Evolutionary conservation across 1,140 invertebrate genomes (phyloP), one percentile per base, ranked within the genome.

Genomic region (Melipona quadrifasciata): DNA sequence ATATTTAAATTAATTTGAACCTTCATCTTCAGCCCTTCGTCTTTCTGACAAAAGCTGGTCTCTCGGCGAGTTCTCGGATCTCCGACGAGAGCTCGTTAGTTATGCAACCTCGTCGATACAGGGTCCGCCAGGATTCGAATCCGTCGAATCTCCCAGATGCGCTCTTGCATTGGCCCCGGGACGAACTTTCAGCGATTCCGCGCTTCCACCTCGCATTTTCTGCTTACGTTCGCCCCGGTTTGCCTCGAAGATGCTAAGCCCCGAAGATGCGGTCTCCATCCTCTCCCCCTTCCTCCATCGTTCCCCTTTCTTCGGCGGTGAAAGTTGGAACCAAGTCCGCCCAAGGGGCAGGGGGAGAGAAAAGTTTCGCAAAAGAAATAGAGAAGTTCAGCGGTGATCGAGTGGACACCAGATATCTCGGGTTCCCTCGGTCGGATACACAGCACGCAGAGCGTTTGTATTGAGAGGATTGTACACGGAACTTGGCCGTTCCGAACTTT

Each of bases 201-300:
- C 76, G 75, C 65, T 89, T 85, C 80, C 78, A 64, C 70, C 51
- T 82, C 67, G 64, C 67, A 82, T 89, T 89, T 90, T 84, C 82
- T 85, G 88, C 86, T 90, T 89, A 90, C 82, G 85, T 80, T 89
- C 76, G 78, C 75, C 73, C 70, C 39, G 74, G 27, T 83, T 77
- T 34, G 21, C 39, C 6, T 47, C 39, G 39, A 47, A 55, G 75
- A 83, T 61, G 70, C 75, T 47, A 71, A 80, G 34, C 39, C 76
- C 10, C 24, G 8, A 10, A 8, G 39, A 31, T 31, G 31, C 24
- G 47, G 24, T 71, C 75, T 12, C 55, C 2, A 4, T 6, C 8
- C 10, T 0, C 6, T 6, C 39, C 8, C 24, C 57, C 80, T 57
- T 57, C 67, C 74, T 11, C 55, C 1, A 2, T 5, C 8, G 0